These are phyloP conservation scores for Sinocyclocheilus maitianheensis DNA, from an alignment of 2,113 vertebrate species.

Conservation along the genomic window DNA sequence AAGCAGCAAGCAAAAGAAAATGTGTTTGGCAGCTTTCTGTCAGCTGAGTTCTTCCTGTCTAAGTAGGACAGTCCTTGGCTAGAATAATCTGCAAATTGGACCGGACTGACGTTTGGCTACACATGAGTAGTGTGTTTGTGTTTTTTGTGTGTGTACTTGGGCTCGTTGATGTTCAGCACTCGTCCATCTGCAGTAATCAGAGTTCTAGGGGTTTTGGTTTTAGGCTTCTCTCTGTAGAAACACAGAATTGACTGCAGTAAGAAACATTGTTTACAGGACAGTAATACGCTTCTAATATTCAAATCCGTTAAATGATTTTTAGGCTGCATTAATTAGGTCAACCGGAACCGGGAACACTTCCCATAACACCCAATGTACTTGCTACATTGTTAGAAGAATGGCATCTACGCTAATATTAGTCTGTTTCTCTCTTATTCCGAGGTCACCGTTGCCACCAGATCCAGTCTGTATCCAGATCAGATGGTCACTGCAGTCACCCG, in stretches of 20 bases:
- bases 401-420: too few relatives aligned
- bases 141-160: slow-evolving; percentile 79
- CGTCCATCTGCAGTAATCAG: slow-evolving; percentile 84
- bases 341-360: too few relatives aligned
- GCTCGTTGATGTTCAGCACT: slow-evolving; percentile 85
- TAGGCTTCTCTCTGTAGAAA: slow-evolving; percentile 73
- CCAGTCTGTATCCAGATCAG: too few relatives aligned
- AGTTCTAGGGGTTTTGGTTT: slow-evolving; percentile 70
- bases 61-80: background rate
- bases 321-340: too few relatives aligned
- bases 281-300: too few relatives aligned
- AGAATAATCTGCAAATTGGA: background rate
- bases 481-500: too few relatives aligned
- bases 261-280: background rate
- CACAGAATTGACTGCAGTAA: slow-evolving; percentile 14
- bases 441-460: too few relatives aligned
- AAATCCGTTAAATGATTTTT: too few relatives aligned
- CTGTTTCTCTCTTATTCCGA: too few relatives aligned
- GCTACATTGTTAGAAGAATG: too few relatives aligned
- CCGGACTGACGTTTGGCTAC: background rate
- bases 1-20: background rate
- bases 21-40: background rate
- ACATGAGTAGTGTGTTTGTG: background rate
- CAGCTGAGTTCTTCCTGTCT: background rate
- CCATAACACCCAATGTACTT: too few relatives aligned